phyloP scores from a whole-genome alignment of 2,113 vertebrate genomes.

The Synodontis membranacea region DNA sequence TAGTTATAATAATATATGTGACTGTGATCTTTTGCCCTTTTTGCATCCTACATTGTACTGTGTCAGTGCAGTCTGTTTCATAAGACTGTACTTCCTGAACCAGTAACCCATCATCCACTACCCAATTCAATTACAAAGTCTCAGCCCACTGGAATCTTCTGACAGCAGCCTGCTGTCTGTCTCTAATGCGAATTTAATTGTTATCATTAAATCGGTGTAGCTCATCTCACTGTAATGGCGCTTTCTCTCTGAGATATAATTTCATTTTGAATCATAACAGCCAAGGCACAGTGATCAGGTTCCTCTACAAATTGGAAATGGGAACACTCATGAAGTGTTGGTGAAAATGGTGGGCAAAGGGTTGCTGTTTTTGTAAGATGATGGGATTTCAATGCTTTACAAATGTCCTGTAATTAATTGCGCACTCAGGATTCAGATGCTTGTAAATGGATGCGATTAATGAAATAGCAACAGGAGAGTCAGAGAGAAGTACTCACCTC shows the following conservation, averaged over 20 bases:
- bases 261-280: constrained; percentile 35
- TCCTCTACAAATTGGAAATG: constrained; percentile 25
- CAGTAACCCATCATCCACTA: constrained; percentile 33
- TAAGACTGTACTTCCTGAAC: constrained; percentile 28
- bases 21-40: constrained; percentile 17
- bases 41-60: constrained; percentile 7
- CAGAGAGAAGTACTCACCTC: background rate
- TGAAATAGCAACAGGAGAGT: background rate
- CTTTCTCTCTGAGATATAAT: constrained; percentile 34
- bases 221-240: constrained; percentile 56
- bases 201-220: constrained; percentile 61
- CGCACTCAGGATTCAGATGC: background rate
- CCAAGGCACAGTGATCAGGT: constrained; percentile 40
- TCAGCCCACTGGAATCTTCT: constrained; percentile 22
- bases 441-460: background rate
- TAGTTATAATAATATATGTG: background rate
- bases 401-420: background rate
- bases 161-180: constrained; percentile 35
- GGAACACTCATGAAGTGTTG: constrained; percentile 10
- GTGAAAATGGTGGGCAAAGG: constrained; percentile 31
- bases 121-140: constrained; percentile 49
- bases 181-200: constrained; percentile 61
- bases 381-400: background rate
- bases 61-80: constrained; percentile 21
- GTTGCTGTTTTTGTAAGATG: background rate